Percentiles rank a stretch among this genome's conserved stretches.
Conservation (phyloP, 2,888 invertebrate species). For the Leptinotarsa peninsularis region DNA sequence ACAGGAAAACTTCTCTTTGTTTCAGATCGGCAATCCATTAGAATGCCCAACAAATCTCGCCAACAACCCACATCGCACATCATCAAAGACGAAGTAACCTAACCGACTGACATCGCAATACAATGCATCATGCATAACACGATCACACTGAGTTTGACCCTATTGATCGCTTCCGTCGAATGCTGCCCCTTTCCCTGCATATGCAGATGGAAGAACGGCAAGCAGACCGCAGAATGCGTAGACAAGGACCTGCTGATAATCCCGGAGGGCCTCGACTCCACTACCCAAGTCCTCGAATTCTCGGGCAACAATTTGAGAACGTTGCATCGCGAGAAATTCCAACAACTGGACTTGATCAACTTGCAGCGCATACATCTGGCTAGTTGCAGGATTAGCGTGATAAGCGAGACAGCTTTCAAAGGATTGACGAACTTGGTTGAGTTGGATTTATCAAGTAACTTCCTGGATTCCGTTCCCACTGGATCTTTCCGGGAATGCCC, state of each 20-base stretch:
- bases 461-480: constrained; percentile 81
- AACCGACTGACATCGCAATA: constrained; percentile 9
- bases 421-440: constrained; percentile 90
- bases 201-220: constrained; percentile 94
- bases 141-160: constrained; percentile 28
- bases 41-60: not conserved
- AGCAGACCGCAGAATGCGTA: constrained; percentile 89
- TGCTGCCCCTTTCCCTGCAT: constrained; percentile 70
- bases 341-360: constrained; percentile 83
- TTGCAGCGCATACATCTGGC: constrained; percentile 87
- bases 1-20: constrained; percentile 10
- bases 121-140: constrained; percentile 37
- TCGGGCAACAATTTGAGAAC: constrained; percentile 85
- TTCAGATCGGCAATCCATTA: constrained; percentile 13
- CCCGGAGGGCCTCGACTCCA: constrained; percentile 83
- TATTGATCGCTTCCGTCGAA: constrained; percentile 25
- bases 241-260: constrained; percentile 81
- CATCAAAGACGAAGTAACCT: constrained; percentile 11
- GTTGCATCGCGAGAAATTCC: constrained; percentile 83
- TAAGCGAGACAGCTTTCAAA: constrained; percentile 84
- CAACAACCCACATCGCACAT: not conserved
- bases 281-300: constrained; percentile 89
- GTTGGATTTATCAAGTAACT: constrained; percentile 86
- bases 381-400: constrained; percentile 80
- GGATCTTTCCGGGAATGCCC: constrained; percentile 83